A percentile compares a stretch with the other conserved stretches of the same genome.
phyloP scores from a whole-genome alignment of 2,797 vertebrate species.

The Emydoidea blandingii region DNA sequence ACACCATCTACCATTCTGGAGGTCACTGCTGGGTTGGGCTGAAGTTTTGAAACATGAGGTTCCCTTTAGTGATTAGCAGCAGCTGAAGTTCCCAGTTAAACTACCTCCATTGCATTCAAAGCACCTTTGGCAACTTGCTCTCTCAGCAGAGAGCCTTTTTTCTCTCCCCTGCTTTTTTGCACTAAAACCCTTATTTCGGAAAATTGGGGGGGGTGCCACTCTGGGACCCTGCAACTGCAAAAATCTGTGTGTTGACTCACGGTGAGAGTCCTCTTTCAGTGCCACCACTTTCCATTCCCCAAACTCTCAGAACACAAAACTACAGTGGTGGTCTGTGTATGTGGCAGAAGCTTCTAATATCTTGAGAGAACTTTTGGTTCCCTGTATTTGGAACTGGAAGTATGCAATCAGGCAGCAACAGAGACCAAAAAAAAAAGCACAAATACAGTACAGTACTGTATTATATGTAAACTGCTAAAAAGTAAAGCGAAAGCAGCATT shows the following conservation, averaged over 20 bases:
- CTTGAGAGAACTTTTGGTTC: not conserved
- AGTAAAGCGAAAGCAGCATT: too few relatives aligned
- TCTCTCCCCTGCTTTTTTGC: not conserved
- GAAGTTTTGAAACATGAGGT: not conserved
- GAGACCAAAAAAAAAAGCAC: too few relatives aligned
- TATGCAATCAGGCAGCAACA: too few relatives aligned
- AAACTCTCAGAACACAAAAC: not conserved
- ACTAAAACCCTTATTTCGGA: not conserved
- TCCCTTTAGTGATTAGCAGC: not conserved
- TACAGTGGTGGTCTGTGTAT: not conserved
- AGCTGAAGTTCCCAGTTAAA: not conserved
- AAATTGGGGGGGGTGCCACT: not conserved
- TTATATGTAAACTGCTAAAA: too few relatives aligned
- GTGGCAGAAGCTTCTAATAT: not conserved
- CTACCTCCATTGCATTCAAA: not conserved
- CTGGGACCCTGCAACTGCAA: not conserved
- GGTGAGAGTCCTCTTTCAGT: not conserved
- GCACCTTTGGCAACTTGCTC: not conserved
- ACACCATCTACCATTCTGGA: not conserved
- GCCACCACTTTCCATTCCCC: not conserved
- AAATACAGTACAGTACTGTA: too few relatives aligned
- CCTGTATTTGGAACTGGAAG: not conserved
- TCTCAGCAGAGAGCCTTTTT: not conserved
- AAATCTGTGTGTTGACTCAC: not conserved
- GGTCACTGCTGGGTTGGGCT: not conserved